These are phyloP conservation scores for Sinocyclocheilus anophthalmus DNA, from an alignment of 2,113 vertebrate genomes.

Conservation along the genomic window DNA sequence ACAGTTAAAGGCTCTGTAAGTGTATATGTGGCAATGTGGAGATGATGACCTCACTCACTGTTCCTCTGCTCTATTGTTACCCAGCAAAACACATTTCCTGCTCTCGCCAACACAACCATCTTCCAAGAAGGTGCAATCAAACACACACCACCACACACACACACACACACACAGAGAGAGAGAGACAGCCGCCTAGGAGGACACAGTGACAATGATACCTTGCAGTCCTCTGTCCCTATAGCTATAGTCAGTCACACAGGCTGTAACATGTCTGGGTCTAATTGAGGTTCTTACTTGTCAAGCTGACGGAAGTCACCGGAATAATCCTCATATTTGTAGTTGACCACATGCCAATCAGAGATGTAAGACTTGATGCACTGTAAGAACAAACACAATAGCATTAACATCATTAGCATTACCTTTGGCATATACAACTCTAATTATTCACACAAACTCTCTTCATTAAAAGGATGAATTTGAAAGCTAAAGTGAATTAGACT, in stretches of 20 bases:
- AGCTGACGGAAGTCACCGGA: slow-evolving; percentile 96
- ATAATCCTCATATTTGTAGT: slow-evolving; percentile 96
- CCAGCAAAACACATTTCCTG: slow-evolving; percentile 59
- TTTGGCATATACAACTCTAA: neutral
- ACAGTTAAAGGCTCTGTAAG: neutral
- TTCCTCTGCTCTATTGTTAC: slow-evolving; percentile 53
- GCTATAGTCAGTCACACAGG: slow-evolving; percentile 16
- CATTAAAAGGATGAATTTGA: neutral
- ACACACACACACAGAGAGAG: neutral
- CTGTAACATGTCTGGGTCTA: neutral
- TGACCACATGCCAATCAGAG: slow-evolving; percentile 96
- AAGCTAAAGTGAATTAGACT: neutral
- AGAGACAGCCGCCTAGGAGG: neutral
- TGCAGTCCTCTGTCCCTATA: neutral
- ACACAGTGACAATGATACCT: neutral
- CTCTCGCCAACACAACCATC: slow-evolving; percentile 47
- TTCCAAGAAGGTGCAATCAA: slow-evolving; percentile 39
- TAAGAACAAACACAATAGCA: slow-evolving; percentile 53
- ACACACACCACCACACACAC: slow-evolving; percentile 15
- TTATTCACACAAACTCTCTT: neutral
- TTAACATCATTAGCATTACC: neutral
- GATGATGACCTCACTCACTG: slow-evolving; percentile 40
- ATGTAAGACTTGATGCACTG: slow-evolving; percentile 99
- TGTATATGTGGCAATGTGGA: slow-evolving; percentile 16
- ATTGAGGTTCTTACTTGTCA: slow-evolving; percentile 82